Evolutionary conservation across 2,113 vertebrate species (phyloP).

Genomic region (Trachemys scripta): DNA sequence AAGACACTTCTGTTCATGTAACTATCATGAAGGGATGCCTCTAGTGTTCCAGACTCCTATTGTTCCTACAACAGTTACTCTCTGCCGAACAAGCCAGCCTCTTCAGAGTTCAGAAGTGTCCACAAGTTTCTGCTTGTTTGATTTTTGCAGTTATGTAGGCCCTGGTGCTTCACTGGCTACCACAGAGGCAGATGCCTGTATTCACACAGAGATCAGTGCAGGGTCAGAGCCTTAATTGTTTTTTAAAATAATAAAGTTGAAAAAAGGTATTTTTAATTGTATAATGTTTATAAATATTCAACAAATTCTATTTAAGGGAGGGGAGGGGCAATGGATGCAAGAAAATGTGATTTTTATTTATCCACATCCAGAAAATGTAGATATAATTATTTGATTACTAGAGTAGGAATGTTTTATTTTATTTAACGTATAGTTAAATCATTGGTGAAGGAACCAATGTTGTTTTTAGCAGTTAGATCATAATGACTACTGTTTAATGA

Average conservation of each 20-base stretch:
- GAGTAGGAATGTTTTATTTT: neutral
- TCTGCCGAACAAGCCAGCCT: neutral
- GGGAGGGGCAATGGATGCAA: neutral
- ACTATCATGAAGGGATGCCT: neutral
- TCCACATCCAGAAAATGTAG: neutral
- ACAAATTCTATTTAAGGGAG: neutral
- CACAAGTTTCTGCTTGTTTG: neutral
- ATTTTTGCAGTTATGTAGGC: neutral
- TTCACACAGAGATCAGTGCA: neutral
- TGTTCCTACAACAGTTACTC: neutral
- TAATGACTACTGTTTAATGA: neutral
- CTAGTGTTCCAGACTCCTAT: neutral
- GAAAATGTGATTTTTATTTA: neutral
- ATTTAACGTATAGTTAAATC: neutral
- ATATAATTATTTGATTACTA: neutral
- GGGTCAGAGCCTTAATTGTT: neutral
- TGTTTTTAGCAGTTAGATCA: neutral
- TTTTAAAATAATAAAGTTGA: neutral
- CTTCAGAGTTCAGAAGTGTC: neutral
- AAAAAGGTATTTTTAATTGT: neutral
- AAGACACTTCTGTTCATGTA: neutral
- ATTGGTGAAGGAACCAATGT: neutral
- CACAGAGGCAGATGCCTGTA: neutral
- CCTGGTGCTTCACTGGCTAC: neutral
- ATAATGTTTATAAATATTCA: neutral